These are phyloP conservation scores for Cinclus cinclus DNA, from an alignment of 2,113 vertebrate genomes.

Conservation along the genomic window DNA sequence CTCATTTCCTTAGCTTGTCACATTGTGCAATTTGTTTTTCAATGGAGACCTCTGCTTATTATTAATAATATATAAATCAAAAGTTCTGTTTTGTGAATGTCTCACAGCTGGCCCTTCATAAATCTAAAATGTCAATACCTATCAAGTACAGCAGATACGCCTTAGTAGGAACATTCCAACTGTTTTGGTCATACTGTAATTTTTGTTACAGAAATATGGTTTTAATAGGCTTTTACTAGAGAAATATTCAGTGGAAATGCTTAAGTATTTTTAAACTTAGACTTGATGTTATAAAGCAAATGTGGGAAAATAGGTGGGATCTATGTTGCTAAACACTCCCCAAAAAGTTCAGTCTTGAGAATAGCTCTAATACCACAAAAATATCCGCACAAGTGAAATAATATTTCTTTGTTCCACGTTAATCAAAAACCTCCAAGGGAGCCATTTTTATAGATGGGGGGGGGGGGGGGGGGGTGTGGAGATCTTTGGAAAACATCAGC, in stretches of 20 bases:
- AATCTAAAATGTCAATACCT: slow-evolving; percentile 24
- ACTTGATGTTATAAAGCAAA: neutral
- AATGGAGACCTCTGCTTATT: neutral
- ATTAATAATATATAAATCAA: slow-evolving; percentile 8
- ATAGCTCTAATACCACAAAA: neutral
- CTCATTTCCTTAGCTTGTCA: neutral
- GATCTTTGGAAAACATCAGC: neutral
- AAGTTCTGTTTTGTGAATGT: neutral
- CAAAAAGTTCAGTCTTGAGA: slow-evolving; percentile 33
- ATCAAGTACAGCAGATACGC: neutral
- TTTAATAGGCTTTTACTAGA: slow-evolving; percentile 34
- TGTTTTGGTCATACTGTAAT: neutral
- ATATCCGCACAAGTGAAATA: slow-evolving; percentile 9
- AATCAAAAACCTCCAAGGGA: slow-evolving; percentile 33
- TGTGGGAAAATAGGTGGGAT: slow-evolving; percentile 39
- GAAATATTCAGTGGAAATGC: neutral
- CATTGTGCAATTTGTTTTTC: slow-evolving; percentile 6
- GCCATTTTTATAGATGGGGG: neutral
- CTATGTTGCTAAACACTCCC: neutral
- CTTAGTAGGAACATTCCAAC: slow-evolving; percentile 15
- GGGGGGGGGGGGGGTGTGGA: rapidly evolving
- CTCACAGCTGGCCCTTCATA: neutral
- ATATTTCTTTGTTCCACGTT: neutral
- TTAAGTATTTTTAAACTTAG: neutral
- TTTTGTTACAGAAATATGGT: slow-evolving; percentile 34